phyloP scores from a whole-genome alignment of 1,140 invertebrate species.

The Chymomyza costata region DNA sequence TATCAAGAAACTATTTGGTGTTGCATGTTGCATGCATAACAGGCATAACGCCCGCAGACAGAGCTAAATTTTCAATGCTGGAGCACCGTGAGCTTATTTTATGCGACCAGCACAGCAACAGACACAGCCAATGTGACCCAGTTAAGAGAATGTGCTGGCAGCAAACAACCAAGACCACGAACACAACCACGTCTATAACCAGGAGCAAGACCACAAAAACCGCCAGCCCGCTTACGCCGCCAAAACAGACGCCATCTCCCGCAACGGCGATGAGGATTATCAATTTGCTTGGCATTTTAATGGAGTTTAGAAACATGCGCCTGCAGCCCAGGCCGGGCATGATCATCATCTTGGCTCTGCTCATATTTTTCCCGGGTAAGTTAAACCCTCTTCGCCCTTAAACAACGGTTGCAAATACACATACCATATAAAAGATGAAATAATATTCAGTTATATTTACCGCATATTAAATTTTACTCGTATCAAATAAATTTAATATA shows the following conservation, averaged over 20 bases:
- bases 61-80: no score
- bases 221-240: no score
- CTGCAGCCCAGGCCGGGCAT: conserved; percentile 23
- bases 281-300: conserved; percentile 58
- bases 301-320: conserved; percentile 49
- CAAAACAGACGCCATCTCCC: conserved; percentile 18
- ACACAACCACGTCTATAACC: no score
- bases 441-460: conserved; percentile 45
- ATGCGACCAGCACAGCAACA: conserved; percentile 8
- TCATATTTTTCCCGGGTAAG: conserved; percentile 52
- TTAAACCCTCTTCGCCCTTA: conserved; percentile 14
- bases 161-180: conserved; percentile 4
- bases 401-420: not conserved
- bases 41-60: no score
- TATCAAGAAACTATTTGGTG: conserved; percentile 12
- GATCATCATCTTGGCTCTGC: conserved; percentile 36
- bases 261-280: conserved; percentile 48
- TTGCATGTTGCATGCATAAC: conserved; percentile 26
- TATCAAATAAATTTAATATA: conserved; percentile 45
- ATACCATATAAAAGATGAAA: conserved; percentile 26
- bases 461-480: conserved; percentile 46
- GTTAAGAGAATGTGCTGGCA: conserved; percentile 44
- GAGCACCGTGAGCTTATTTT: not conserved
- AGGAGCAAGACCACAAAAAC: not conserved
- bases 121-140: conserved; percentile 56